A percentile compares a stretch with the other conserved stretches of the same genome.
Evolutionary conservation across 2,888 invertebrate genomes (phyloP).

Genomic region (Carpatolechia fugitivella): DNA sequence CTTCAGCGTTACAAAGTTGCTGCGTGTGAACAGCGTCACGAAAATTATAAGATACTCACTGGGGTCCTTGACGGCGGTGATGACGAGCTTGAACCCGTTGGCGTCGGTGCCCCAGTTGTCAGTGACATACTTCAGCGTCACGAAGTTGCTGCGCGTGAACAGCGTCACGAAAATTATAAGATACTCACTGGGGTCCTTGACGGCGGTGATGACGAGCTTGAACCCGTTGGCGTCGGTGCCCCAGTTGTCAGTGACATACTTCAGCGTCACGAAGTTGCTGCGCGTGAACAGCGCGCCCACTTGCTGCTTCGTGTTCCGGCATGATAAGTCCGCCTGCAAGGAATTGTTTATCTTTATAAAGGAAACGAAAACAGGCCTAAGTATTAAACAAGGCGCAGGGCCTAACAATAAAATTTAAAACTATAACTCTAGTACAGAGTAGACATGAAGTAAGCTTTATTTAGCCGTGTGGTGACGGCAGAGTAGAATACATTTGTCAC

Average conservation of each 20-base stretch:
- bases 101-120: slow-evolving; percentile 95
- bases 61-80: slow-evolving; percentile 96
- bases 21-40: slow-evolving; percentile 63
- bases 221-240: slow-evolving; percentile 95
- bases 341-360: slow-evolving; percentile 26
- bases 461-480: too few relatives aligned
- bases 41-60: slow-evolving; percentile 81
- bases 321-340: slow-evolving; percentile 92
- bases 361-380: too few relatives aligned
- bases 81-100: slow-evolving; percentile 95
- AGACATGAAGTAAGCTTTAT: too few relatives aligned
- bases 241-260: slow-evolving; percentile 96
- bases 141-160: slow-evolving; percentile 95
- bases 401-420: too few relatives aligned
- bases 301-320: slow-evolving; percentile 93
- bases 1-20: slow-evolving; percentile 95
- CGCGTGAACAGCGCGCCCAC: slow-evolving; percentile 93
- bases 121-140: slow-evolving; percentile 95
- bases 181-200: slow-evolving; percentile 95
- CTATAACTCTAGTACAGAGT: too few relatives aligned
- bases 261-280: slow-evolving; percentile 95
- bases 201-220: slow-evolving; percentile 94
- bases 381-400: too few relatives aligned
- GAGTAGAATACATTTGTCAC: too few relatives aligned
- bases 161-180: slow-evolving; percentile 64